A percentile compares a stretch with the other conserved stretches of the same genome.
phyloP scores from a whole-genome alignment of 2,113 vertebrate species.

The Ploceus nigricollis region DNA sequence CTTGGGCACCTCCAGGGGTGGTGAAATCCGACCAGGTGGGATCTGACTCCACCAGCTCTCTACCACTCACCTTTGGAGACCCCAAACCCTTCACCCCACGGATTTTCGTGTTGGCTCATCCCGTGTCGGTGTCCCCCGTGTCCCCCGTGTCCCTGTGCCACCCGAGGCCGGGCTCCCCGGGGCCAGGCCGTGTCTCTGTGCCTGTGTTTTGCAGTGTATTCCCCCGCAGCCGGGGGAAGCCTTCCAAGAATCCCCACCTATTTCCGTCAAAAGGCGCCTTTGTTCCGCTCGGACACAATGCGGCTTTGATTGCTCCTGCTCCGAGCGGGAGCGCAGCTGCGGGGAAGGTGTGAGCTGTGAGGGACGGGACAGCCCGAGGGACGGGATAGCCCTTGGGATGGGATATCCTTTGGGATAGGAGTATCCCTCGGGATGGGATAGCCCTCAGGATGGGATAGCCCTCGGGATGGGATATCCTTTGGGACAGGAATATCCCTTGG shows the following conservation, averaged over 20 bases:
- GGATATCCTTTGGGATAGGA: background rate
- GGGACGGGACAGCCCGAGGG: too few species aligned
- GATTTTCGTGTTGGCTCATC: accelerated
- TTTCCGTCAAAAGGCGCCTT: constrained; percentile 50
- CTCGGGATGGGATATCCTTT: background rate
- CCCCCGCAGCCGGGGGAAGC: constrained; percentile 21
- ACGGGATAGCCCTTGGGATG: background rate
- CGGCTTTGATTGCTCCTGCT: constrained; percentile 28
- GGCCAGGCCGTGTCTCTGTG: background rate
- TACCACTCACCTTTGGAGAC: accelerated
- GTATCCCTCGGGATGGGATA: background rate
- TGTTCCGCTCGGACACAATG: constrained; percentile 48
- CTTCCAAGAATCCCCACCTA: constrained; percentile 66
- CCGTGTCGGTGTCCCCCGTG: accelerated
- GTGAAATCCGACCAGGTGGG: accelerated
- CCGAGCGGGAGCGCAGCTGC: too few species aligned
- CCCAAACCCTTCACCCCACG: background rate
- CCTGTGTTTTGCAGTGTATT: background rate
- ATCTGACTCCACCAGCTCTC: background rate
- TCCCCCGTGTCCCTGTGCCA: background rate
- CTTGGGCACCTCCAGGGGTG: background rate
- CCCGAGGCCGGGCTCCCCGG: accelerated
- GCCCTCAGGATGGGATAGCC: background rate
- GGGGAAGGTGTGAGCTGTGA: constrained; percentile 8
- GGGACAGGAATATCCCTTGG: background rate